Base-by-base conservation (phyloP, 2,113 vertebrate genomes). In the Oreochromis spilurus region DNA sequence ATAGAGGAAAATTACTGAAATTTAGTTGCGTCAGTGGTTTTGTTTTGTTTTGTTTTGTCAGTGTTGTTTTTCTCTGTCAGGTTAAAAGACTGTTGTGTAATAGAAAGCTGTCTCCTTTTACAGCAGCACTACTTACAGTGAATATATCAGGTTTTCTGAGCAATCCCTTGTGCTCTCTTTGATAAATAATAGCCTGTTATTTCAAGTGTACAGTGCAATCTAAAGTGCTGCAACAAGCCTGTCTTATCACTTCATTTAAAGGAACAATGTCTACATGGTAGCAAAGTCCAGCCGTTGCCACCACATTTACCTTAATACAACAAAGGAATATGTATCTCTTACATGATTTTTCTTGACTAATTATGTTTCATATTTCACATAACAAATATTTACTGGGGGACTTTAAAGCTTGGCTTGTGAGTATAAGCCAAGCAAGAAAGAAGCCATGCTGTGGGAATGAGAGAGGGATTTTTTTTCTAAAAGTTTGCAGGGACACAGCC, bases 311-410 rank as follows among this genome's bases (percentile, higher is more conserved):
- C 82, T 84, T 62, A 16, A 81, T 29, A 70, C 79, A 85, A 90
- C 78, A 94, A 86, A 87, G 12, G 24, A 72, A 52, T 87, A 92
- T 89, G 91, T 91, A 88, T 91, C 84, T 82, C 45, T 81, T 60
- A 79, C 75, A 90, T 67, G 82, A 86, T 90, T 86, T 90, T 89
- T 14, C 83, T 75, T 75, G 45, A 79, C 78, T 84, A 89, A 91
- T 87, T 87, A 78, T 82, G 70, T 62, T 87, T 87, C 58, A 58
- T 34, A 45, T 86, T 72, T 83, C 36, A n/a, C 57, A 45, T 45
- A 21, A 88, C 84, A 92, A 85, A 90, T 87, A 83, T 88, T 89
- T 89, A 89, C 85, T 48, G 24, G 40, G 4, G 4, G 67, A 43
- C 36, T 43, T 67, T 72, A 65, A 43, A 36, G 72, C 70, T 48